Base-by-base conservation (phyloP, 2,113 vertebrate species). In the Cyanoramphus novaezelandiae region DNA sequence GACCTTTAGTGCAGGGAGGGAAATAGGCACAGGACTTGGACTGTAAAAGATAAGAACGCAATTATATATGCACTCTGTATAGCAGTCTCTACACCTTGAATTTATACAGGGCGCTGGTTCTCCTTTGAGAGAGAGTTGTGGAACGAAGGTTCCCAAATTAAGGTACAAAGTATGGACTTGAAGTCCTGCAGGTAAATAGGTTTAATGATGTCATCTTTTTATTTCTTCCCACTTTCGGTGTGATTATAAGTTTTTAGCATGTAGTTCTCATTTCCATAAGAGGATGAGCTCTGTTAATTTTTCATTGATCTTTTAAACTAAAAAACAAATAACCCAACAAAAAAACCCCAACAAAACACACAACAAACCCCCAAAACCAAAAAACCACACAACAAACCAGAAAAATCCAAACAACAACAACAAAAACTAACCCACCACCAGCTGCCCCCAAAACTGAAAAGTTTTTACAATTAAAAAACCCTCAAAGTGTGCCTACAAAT, bases 181-280 rank as follows among this genome's bases (percentile, higher is more conserved):
- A 74, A 39, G 6, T 81, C 17, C 60, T 37, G 10, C 20, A 57
- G 41, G 24, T 81, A 35, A 81, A 18, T 52, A 77, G 3, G 6
- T 52, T 72, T 55, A 39, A 50, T 23, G 6, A 23, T 6, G 7
- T 13, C 0, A 11, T n/a, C 11, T 27, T 43, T 13, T 28, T 20
- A 59, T 21, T 60, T 15, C 10, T 7, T 27, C 35, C 10, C 2
- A 5, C 44, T 11, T 55, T 41, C 16, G 43, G 33, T 46, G 23
- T 31, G 24, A n/a, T 46, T 35, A 7, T 63, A 55, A 23, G 11
- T 31, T 59, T 47, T 50, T 46, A 50, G 23, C 11, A 14, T 44
- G 3, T 33, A 27, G 0, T 4, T 43, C 5, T 37, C 2, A 21
- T 69, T 77, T 74, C 64, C 1, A 0, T 20, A 47, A n/a, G 10